Evolutionary conservation across 2,888 invertebrate species (phyloP).

Genomic region (Tenthredo distinguenda): DNA sequence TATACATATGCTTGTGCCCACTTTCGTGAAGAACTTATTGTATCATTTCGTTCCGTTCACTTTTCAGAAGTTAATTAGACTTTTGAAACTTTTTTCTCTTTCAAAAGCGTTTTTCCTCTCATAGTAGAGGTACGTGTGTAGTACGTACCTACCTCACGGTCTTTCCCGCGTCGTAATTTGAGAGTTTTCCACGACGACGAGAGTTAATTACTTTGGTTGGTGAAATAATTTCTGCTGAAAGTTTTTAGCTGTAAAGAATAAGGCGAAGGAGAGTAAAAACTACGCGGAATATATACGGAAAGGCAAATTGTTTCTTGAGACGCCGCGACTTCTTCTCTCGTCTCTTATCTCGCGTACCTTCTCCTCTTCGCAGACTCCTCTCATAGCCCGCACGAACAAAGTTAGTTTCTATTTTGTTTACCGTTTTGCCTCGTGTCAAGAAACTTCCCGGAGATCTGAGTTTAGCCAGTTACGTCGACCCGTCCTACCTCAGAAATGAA

Average conservation of each 20-base stretch:
- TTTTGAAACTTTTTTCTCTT: neutral
- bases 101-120: neutral
- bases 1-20: neutral
- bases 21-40: neutral
- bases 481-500: neutral
- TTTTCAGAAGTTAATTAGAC: neutral
- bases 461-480: neutral
- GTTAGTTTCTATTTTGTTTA: conserved; percentile 5
- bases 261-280: neutral
- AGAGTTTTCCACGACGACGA: neutral
- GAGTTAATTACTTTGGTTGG: conserved; percentile 1
- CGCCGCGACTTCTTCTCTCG: neutral
- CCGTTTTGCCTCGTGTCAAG: conserved; percentile 3
- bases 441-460: neutral
- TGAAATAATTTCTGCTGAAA: conserved; percentile 2
- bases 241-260: neutral
- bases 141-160: too few species aligned
- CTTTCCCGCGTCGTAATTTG: neutral
- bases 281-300: neutral
- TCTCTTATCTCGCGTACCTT: neutral
- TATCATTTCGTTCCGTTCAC: neutral
- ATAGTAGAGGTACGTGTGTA: too few species aligned
- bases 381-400: neutral
- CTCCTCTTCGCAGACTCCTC: neutral
- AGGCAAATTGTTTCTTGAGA: conserved; percentile 5